Percentiles rank a stretch among this genome's conserved stretches.
phyloP scores from a whole-genome alignment of 2,888 invertebrate species.

The Yponomeuta evonymella region DNA sequence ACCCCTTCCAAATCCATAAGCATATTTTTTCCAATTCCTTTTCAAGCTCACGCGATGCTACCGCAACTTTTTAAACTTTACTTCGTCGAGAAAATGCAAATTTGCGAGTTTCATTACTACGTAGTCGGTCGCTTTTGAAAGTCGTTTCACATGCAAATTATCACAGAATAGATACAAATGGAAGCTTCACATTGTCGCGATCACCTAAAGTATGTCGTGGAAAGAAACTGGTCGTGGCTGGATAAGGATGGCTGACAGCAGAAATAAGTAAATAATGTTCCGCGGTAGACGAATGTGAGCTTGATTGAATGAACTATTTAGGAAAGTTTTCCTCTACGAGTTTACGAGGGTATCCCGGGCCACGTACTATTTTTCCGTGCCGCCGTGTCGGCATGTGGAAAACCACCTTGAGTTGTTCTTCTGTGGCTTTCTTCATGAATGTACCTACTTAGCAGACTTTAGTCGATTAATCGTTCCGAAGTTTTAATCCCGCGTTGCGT shows the following conservation, averaged over 20 bases:
- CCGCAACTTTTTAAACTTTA: neutral
- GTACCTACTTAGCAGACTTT: neutral
- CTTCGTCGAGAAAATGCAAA: neutral
- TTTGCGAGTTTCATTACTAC: neutral
- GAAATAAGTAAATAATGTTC: too few species aligned
- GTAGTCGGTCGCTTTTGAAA: neutral
- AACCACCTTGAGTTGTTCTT: neutral
- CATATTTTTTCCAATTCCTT: neutral
- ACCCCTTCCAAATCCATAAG: neutral
- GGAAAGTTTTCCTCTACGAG: too few species aligned
- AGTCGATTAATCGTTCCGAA: neutral
- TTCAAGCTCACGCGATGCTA: neutral
- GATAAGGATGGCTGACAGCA: too few species aligned
- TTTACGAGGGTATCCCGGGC: too few species aligned
- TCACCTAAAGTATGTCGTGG: too few species aligned
- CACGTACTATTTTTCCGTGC: too few species aligned
- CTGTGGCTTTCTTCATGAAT: neutral
- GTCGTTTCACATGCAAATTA: neutral
- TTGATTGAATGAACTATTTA: too few species aligned
- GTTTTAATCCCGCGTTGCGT: conserved; percentile 2
- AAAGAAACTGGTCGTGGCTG: too few species aligned
- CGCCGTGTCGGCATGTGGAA: too few species aligned
- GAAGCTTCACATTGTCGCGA: neutral
- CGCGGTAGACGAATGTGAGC: too few species aligned
- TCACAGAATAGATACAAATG: neutral